Conservation (phyloP, 2,888 invertebrate species). For the Callosobruchus maculatus region DNA sequence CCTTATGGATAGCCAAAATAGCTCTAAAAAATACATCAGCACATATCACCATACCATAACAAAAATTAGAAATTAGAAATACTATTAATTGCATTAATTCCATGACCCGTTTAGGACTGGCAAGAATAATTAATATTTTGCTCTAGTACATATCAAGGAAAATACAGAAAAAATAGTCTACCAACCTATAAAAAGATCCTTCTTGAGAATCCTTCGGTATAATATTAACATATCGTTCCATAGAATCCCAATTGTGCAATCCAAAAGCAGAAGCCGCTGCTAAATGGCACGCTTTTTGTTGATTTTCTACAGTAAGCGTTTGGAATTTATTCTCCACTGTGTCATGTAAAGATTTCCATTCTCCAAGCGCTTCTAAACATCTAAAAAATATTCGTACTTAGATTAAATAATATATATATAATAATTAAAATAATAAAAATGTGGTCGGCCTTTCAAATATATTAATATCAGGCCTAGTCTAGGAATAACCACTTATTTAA, state of each 20-base stretch:
- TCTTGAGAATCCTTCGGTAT: constrained; percentile 93
- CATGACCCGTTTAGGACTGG: too few species aligned
- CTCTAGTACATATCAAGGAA: too few species aligned
- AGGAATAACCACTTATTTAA: too few species aligned
- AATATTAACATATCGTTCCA: constrained; percentile 82
- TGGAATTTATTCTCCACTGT: constrained; percentile 77
- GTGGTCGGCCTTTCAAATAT: too few species aligned
- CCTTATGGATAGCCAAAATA: constrained; percentile 83
- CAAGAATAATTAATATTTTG: too few species aligned
- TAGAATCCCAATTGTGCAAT: constrained; percentile 86
- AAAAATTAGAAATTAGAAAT: too few species aligned
- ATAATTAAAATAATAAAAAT: too few species aligned
- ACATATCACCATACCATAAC: too few species aligned
- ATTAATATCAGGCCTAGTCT: too few species aligned
- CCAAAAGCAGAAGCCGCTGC: constrained; percentile 97
- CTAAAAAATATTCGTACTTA: constrained; percentile 32
- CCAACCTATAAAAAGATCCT: constrained; percentile 75
- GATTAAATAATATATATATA: too few species aligned
- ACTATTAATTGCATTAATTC: too few species aligned
- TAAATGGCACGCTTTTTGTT: constrained; percentile 76
- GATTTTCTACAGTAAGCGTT: constrained; percentile 54
- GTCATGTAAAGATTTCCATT: constrained; percentile 86
- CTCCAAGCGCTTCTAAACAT: constrained; percentile 92
- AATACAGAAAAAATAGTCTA: too few species aligned
- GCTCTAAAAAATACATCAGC: constrained; percentile 59